A percentile compares a stretch with the other conserved stretches of the same genome.
Evolutionary conservation across 2,113 vertebrate genomes (phyloP).

Genomic region (Mirounga angustirostris): DNA sequence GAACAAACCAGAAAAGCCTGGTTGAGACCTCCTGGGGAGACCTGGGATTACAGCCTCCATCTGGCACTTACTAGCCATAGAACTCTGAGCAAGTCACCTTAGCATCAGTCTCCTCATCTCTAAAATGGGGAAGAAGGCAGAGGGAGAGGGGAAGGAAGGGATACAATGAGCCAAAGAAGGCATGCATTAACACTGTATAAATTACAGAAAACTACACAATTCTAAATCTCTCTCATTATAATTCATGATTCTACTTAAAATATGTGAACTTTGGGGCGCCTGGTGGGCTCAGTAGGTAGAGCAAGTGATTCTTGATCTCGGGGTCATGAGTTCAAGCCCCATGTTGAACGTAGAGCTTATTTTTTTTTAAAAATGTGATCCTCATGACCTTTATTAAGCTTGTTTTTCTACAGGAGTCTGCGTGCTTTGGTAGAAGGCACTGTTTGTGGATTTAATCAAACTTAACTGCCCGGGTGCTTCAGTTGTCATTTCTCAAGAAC

Average conservation of each 20-base stretch:
- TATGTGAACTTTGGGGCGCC: not conserved
- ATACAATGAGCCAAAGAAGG: not conserved
- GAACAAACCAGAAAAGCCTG: not conserved
- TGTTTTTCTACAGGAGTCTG: constrained; percentile 58
- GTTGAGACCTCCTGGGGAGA: not conserved
- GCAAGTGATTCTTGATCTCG: not conserved
- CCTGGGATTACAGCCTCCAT: not conserved
- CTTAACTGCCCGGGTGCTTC: constrained; percentile 48
- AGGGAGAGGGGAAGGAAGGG: not conserved
- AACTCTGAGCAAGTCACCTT: not conserved
- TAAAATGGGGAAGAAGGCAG: not conserved
- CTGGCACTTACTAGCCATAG: not conserved
- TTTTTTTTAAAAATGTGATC: not conserved
- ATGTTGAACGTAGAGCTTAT: not conserved
- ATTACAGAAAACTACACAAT: not conserved
- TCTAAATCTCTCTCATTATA: constrained; percentile 13
- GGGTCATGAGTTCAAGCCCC: not conserved
- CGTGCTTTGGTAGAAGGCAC: not conserved
- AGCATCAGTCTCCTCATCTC: not conserved
- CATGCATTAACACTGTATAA: not conserved
- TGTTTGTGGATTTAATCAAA: constrained; percentile 64
- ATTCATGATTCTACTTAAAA: constrained; percentile 18
- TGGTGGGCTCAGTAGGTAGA: not conserved
- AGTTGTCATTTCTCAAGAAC: constrained; percentile 62
- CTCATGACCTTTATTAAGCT: constrained; percentile 37